Base-by-base conservation (phyloP, 2,797 vertebrate genomes). In the Clarias fuscus region DNA sequence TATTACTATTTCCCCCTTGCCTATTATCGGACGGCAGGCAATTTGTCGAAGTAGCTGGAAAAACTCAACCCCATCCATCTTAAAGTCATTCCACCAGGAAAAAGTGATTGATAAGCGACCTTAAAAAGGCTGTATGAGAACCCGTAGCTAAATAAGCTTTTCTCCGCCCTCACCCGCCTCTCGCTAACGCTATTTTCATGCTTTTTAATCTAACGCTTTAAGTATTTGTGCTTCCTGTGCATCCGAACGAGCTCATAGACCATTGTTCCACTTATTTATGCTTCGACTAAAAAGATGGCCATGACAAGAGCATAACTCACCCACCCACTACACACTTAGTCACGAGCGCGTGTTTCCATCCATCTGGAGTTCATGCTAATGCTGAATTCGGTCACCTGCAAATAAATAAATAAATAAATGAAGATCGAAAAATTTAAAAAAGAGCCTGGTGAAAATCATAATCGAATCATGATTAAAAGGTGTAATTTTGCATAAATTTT, bases 41-140 rank as follows among this genome's bases (percentile, higher is more conserved):
- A 92, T 94, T 93, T 88, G 92, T 93, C 89, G 91, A 88, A 86
- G 82, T 84, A 86, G 77, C 84, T 67, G 37, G 30, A 56, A 71
- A 91, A 91, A 92, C 89, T 89, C 88, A 86, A 71, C 83, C 85
- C 91, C 90, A 93, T 92, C 91, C 90, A 91, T 94, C 91, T 88
- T 89, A 90, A 84, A 88, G 88, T 90, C 88, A 88, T 93, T 93
- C 93, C 92, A 92, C 91, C 17, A 53, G 91, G 91, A 91, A 89
- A 89, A 91, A 91, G 87, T 93, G 92, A 94, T 92, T 92, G 92
- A 92, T 93, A 89, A 92, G 91, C 91, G 85, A 88, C 82, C 81
- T 92, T 75, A 86, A 64, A 89, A 86, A 90, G 87, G 87, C 86
- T 88, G 88, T 88, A 91, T 89, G 90, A 88, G 89, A 90, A 92